Evolutionary conservation across 2,888 invertebrate species (phyloP).

Genomic region (Ischnura elegans): DNA sequence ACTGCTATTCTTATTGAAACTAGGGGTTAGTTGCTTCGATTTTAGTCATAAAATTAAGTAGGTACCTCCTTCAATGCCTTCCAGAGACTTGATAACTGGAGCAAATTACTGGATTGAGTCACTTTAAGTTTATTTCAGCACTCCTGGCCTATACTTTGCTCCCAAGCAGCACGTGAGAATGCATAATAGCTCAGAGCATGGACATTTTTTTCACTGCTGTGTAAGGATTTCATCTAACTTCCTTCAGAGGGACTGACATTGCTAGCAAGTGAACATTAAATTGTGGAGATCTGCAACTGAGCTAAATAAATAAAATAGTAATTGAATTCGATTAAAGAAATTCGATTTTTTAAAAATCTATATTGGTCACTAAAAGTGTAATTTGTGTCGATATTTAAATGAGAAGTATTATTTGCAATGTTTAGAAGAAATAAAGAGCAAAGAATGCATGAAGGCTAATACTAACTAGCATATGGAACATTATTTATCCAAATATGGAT

Average conservation of each 20-base stretch:
- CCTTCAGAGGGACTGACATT: slow-evolving; percentile 37
- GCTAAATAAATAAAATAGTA: slow-evolving; percentile 15
- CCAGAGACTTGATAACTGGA: slow-evolving; percentile 53
- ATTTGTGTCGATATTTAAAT: background rate
- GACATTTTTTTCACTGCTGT: background rate
- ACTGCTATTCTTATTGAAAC: too few species aligned
- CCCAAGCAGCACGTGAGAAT: slow-evolving; percentile 49
- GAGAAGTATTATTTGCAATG: background rate
- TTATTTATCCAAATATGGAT: too few species aligned
- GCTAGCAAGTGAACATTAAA: background rate
- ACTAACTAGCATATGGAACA: too few species aligned
- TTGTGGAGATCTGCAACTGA: background rate
- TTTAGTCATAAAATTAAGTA: slow-evolving; percentile 34
- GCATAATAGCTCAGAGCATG: slow-evolving; percentile 57
- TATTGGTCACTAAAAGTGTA: background rate
- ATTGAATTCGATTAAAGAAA: background rate
- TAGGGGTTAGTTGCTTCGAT: background rate
- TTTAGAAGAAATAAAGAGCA: background rate
- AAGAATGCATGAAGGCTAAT: too few species aligned
- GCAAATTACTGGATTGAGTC: slow-evolving; percentile 53
- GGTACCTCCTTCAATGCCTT: slow-evolving; percentile 21
- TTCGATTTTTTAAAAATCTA: background rate
- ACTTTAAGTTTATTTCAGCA: slow-evolving; percentile 44
- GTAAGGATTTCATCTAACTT: slow-evolving; percentile 10
- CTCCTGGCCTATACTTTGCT: slow-evolving; percentile 47